Conservation (phyloP, 2,797 vertebrate species). For the Intellagama lesueurii region DNA sequence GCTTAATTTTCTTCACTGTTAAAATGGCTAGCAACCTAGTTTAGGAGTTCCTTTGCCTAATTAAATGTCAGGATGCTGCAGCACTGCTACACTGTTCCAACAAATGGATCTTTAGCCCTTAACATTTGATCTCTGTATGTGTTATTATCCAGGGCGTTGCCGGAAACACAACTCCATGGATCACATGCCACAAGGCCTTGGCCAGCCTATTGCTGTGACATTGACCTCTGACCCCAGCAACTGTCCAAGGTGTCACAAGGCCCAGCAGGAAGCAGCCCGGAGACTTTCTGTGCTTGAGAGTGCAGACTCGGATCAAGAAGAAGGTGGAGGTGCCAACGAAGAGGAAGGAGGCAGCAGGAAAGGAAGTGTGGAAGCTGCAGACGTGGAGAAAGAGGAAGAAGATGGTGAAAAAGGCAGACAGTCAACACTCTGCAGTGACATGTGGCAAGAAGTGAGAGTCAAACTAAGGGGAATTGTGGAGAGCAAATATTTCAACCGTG, state of each 20-base stretch:
- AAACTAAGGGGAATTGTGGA: constrained; percentile 95
- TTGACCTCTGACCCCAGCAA: constrained; percentile 83
- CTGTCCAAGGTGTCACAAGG: constrained; percentile 83
- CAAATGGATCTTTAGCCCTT: constrained; percentile 9
- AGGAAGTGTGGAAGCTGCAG: constrained; percentile 66
- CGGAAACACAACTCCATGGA: constrained; percentile 84
- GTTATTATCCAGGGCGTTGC: constrained; percentile 81
- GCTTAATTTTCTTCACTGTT: constrained; percentile 33
- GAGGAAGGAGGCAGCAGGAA: constrained; percentile 55
- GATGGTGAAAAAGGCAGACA: constrained; percentile 74
- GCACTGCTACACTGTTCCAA: constrained; percentile 2
- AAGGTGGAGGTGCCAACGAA: constrained; percentile 56
- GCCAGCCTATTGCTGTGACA: constrained; percentile 86
- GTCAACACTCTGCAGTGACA: constrained; percentile 76
- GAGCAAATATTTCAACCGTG: constrained; percentile 98
- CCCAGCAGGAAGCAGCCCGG: constrained; percentile 67
- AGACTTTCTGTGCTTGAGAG: constrained; percentile 69
- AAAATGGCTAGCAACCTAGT: constrained; percentile 37
- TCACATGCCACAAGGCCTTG: constrained; percentile 75
- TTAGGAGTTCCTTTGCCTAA: constrained; percentile 11
- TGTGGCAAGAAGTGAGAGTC: constrained; percentile 86
- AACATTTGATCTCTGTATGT: constrained; percentile 4
- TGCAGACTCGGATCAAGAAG: constrained; percentile 67
- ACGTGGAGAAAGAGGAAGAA: constrained; percentile 74
- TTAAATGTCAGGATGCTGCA: not conserved